Base-by-base conservation (phyloP, 2,888 invertebrate genomes). In the Dolomedes plantarius region DNA sequence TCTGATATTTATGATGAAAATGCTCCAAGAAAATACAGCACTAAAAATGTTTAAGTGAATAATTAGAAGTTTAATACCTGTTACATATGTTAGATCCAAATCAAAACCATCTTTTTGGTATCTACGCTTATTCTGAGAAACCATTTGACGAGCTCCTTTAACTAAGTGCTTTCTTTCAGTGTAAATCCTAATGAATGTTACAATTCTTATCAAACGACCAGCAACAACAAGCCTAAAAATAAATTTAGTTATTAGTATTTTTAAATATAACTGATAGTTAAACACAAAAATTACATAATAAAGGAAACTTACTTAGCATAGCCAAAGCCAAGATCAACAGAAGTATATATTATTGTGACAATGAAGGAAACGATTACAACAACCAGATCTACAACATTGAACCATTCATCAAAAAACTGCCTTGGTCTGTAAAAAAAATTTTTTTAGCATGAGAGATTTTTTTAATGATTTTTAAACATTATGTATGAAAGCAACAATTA, bases 121-220 rank as follows among this genome's bases (percentile, higher is more conserved):
- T 76, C 93, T 90, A 32, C 92, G 89, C 88, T 93, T 93, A 89
- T 93, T 93, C 89, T 92, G 92, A 0, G 93, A 93, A 9, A 93
- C 92, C 78, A 92, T 90, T 83, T 91, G 90, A 19, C 93, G 89
- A 6, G 92, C 90, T 31, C 90, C 90, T 78, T 88, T 91, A 73
- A 91, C 90, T 31, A 92, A 89, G 65, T 92, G 91, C 36, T 91
- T 90, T 72, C 90, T 90, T 88, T 92, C 92, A 6, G 91, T 91
- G 65, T 90, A 89, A n/a, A 91, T 90, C 36, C 92, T 89, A 2
- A 91, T 89, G 39, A 92, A 90, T 39, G 92, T 90, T 16, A 92
- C 89, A 32, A 91, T 88, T 32, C 92, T 90, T 23, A 91, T 88
- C 9, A 92, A 89, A 65, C 91, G 90, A 9, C 90, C 90, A 41